Evolutionary conservation across 2,797 vertebrate genomes (phyloP).

Genomic region (Lithobates pipiens): DNA sequence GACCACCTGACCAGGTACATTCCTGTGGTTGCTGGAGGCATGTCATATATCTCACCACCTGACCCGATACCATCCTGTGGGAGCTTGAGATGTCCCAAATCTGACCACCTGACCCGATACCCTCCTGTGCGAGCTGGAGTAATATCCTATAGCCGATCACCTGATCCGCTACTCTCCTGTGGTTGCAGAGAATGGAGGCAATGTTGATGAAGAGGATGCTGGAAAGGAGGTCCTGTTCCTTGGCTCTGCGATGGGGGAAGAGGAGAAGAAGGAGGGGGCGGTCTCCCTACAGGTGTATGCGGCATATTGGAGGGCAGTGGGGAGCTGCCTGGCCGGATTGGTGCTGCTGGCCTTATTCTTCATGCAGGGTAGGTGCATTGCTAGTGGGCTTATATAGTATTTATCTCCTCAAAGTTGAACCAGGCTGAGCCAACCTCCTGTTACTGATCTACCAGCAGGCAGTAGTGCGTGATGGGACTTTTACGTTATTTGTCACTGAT

Average conservation of each 20-base stretch:
- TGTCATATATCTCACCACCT: no score
- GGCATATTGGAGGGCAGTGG: constrained; percentile 88
- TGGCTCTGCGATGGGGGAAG: constrained; percentile 69
- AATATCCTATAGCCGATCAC: background rate
- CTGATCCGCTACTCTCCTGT: background rate
- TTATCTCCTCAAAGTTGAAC: background rate
- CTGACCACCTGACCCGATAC: background rate
- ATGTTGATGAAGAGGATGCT: no score
- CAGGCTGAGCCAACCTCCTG: no score
- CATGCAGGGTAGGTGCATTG: constrained; percentile 88
- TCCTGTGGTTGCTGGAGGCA: no score
- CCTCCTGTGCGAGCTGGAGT: background rate
- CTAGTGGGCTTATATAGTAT: background rate
- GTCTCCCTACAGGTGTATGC: constrained; percentile 88
- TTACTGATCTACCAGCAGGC: no score
- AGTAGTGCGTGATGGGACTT: background rate
- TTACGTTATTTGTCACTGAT: background rate
- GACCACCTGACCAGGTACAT: no score
- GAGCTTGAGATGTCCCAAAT: background rate
- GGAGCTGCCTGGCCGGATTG: constrained; percentile 77
- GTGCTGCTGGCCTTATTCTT: constrained; percentile 85
- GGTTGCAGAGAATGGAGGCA: background rate
- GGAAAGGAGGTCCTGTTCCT: no score
- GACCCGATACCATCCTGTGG: background rate
- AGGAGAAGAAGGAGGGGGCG: constrained; percentile 88